Base-by-base conservation (phyloP, 2,113 vertebrate genomes). In the Phainopepla nitens region DNA sequence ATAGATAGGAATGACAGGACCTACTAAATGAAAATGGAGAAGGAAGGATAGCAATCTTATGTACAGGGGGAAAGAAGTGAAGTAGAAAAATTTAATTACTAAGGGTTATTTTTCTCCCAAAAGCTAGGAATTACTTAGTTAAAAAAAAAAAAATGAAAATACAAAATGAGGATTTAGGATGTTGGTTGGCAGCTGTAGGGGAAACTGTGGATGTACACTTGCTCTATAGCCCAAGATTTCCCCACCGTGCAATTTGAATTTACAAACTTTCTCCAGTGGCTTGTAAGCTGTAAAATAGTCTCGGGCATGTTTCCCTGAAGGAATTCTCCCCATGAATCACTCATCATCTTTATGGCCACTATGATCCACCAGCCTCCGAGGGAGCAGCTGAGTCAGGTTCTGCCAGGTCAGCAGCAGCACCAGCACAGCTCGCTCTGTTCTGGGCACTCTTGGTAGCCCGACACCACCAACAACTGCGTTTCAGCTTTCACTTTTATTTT, bases 331-430 rank as follows among this genome's bases (percentile, higher is more conserved):
- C 14, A 2, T 24, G 29, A 45, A 57, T 84, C 24, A 27, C 36
- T 56, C 24, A 8, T 60, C 29, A 3, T n/a, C 47, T 44, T 28
- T 24, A 25, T 60, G 84, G 33, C 15, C 29, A 4, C n/a, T 29
- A 0, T 0, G 0, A n/a, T 9, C 45, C n/a, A 18, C 7, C 64
- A 62, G 28, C 24, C 31, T 2, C 4, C 39, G 24, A 18, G 71
- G 57, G 54, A 82, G 47, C 8, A 36, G 0, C 12, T 19, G 44
- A 13, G 16, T 5, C 0, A 4, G 6, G 11, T 15, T n/a, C 47
- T 57, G 18, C 17, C n/a, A 35, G 35, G 11, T 39, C 81, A 31
- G 49, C 42, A 22, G 4, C 62, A 58, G 33, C 51, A 53, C 58
- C 23, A 28, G 35, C 8, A 10, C 6, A 16, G 42, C 18, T 1